Conservation (phyloP, 2,113 vertebrate genomes). For the Crotalus tigris region DNA sequence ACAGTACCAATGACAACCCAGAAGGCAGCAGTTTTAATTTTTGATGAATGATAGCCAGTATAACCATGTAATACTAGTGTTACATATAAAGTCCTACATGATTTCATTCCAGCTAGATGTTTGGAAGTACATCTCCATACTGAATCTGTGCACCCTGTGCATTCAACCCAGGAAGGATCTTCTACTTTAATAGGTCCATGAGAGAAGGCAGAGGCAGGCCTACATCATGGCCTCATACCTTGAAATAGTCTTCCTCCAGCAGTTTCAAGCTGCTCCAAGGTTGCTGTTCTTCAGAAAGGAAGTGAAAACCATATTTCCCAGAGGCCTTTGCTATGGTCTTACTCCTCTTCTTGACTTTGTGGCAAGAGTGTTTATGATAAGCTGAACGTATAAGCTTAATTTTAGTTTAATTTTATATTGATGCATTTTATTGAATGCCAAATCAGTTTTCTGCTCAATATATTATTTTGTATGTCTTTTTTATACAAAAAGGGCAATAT, state of each 20-base stretch:
- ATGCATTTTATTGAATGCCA: background rate
- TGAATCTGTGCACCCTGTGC: background rate
- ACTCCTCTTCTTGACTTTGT: background rate
- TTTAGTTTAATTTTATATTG: background rate
- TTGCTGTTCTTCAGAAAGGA: background rate
- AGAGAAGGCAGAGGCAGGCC: background rate
- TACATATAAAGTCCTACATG: background rate
- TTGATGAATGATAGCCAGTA: background rate
- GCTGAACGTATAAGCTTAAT: background rate
- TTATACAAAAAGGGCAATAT: background rate
- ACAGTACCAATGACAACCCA: background rate
- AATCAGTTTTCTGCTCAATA: background rate
- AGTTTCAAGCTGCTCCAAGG: background rate
- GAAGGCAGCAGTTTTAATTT: background rate
- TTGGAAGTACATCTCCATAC: background rate
- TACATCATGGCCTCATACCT: background rate
- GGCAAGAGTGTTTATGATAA: background rate
- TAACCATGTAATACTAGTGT: background rate
- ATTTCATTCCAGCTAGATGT: background rate
- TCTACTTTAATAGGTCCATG: background rate
- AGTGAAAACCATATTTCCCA: background rate
- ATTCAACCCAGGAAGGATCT: background rate
- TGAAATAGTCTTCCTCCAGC: background rate
- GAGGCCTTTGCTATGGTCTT: background rate
- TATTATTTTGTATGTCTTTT: background rate